phyloP scores from a whole-genome alignment of 35 echinoderm and acorn worm species.

The Ptychodera flava region DNA sequence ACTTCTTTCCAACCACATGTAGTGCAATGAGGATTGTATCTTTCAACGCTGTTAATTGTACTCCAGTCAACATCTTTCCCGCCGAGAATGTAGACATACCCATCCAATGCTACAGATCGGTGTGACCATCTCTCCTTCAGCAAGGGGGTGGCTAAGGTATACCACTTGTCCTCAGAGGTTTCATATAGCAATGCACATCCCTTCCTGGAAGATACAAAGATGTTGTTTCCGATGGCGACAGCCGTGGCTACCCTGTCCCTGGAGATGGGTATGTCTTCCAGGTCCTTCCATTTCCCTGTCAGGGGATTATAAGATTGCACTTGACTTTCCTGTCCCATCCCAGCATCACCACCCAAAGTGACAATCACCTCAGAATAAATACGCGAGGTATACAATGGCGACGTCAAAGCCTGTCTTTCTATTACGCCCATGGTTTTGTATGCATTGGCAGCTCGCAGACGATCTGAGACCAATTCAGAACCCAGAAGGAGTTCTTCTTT shows the following conservation, averaged over 20 bases:
- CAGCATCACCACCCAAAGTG: neutral
- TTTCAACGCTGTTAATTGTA: neutral
- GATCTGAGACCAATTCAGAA: neutral
- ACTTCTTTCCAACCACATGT: neutral
- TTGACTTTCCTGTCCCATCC: neutral
- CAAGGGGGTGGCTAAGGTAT: neutral
- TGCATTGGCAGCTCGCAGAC: neutral
- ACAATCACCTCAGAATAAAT: neutral
- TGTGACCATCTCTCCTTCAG: neutral
- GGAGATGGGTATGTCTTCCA: neutral
- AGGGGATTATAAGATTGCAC: neutral
- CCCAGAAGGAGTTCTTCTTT: neutral
- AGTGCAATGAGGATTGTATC: neutral
- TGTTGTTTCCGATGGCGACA: neutral
- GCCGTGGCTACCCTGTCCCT: neutral
- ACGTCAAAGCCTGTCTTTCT: neutral
- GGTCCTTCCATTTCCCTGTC: neutral
- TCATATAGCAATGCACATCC: neutral
- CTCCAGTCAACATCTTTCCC: neutral
- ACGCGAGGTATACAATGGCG: neutral
- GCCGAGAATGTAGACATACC: neutral
- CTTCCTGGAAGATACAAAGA: neutral
- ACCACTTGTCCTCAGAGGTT: neutral
- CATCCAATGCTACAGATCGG: neutral
- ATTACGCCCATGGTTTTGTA: neutral